phyloP scores from a whole-genome alignment of 1,140 invertebrate species.

The Semibalanus balanoides region DNA sequence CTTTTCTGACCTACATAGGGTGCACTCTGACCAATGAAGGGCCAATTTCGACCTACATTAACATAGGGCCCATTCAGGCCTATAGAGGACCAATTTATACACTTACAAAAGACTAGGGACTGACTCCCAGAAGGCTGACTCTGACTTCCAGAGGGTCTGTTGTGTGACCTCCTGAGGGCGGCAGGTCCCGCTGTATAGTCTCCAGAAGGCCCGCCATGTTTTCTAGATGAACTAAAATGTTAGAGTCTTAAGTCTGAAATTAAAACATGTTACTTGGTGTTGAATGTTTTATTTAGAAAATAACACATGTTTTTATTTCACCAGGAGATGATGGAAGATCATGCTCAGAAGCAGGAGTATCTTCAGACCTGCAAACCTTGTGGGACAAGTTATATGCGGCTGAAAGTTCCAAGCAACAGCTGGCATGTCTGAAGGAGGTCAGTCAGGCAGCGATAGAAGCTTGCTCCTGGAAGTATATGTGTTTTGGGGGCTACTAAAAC shows the following conservation, averaged over 20 bases:
- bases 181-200: too few species aligned
- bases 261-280: background rate
- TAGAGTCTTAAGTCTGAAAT: background rate
- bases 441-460: background rate
- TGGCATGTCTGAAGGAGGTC: background rate
- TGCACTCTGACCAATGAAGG: too few species aligned
- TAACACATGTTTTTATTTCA: background rate
- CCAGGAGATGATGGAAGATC: background rate
- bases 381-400: background rate
- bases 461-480: background rate
- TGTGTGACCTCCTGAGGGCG: too few species aligned
- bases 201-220: background rate
- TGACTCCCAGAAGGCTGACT: too few species aligned
- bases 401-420: background rate
- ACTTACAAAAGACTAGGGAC: too few species aligned
- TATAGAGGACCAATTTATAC: too few species aligned
- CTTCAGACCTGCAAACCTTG: background rate
- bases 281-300: background rate
- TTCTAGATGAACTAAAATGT: background rate
- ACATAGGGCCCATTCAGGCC: too few species aligned
- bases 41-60: too few species aligned
- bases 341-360: background rate
- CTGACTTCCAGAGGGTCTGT: too few species aligned
- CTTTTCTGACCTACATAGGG: background rate
- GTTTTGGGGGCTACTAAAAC: background rate